A percentile compares a stretch with the other conserved stretches of the same genome.
These are phyloP conservation scores for Bothrops alternatus DNA, from an alignment of 2,797 vertebrate genomes.

Conservation along the genomic window DNA sequence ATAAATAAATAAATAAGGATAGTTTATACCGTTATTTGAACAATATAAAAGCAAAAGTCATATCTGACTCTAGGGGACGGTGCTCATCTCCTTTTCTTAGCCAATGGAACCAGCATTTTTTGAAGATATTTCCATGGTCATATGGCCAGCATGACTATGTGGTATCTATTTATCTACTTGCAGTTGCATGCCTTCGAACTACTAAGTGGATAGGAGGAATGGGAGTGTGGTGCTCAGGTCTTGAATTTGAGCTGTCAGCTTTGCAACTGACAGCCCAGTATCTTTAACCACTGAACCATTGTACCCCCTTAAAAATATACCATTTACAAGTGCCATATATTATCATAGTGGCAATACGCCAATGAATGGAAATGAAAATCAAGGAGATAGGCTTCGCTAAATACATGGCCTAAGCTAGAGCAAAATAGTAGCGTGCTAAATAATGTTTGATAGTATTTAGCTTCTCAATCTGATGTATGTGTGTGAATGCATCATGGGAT, in stretches of 20 bases:
- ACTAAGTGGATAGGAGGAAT: background rate
- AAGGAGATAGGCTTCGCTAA: background rate
- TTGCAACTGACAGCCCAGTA: background rate
- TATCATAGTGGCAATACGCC: background rate
- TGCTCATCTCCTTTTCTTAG: background rate
- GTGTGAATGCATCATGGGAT: background rate
- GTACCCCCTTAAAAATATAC: background rate
- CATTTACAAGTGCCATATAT: background rate
- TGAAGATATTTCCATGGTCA: background rate
- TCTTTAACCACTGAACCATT: background rate
- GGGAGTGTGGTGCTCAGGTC: background rate
- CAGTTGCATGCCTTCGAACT: background rate
- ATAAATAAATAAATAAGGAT: too few relatives aligned
- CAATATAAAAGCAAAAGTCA: too few relatives aligned
- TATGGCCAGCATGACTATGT: background rate
- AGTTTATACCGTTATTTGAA: background rate
- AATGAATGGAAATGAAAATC: background rate
- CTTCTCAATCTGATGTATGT: background rate
- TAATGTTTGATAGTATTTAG: background rate
- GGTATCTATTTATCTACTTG: background rate
- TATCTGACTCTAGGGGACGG: background rate
- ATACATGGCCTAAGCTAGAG: background rate
- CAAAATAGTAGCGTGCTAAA: background rate
- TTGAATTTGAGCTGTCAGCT: background rate
- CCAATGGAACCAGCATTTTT: background rate